phyloP scores from a whole-genome alignment of 2,888 invertebrate species.

The Coelogynopora nodosa region DNA sequence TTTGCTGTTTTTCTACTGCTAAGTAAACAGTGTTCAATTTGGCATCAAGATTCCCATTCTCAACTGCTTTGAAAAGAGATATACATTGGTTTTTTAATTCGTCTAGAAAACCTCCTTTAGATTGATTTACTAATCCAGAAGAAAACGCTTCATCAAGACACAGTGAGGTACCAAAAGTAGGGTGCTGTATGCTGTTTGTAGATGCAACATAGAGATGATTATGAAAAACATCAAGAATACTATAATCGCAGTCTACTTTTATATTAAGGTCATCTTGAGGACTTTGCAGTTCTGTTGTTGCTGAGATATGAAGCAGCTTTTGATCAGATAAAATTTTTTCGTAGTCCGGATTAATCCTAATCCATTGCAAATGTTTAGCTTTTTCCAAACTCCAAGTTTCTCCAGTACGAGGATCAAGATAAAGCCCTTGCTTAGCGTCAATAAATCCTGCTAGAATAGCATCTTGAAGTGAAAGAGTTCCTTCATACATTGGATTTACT shows the following conservation, averaged over 20 bases:
- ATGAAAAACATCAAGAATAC: neutral
- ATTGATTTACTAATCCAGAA: neutral
- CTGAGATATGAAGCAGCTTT: neutral
- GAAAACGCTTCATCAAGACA: neutral
- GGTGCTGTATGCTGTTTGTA: neutral
- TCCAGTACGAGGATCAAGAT: neutral
- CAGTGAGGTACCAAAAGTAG: neutral
- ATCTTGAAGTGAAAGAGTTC: neutral
- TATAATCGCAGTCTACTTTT: neutral
- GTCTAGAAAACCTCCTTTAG: neutral
- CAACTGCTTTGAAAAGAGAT: neutral
- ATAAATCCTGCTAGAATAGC: constrained; percentile 5
- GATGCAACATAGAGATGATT: neutral
- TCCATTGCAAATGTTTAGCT: constrained; percentile 9
- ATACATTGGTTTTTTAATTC: neutral
- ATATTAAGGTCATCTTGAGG: neutral
- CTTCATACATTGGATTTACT: neutral
- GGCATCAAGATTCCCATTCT: neutral
- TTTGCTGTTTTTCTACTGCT: neutral
- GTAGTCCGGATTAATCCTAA: neutral
- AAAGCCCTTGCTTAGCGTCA: constrained; percentile 1
- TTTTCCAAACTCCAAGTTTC: constrained; percentile 1
- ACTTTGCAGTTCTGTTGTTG: neutral
- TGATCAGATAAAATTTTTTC: too few species aligned
- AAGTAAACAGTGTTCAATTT: neutral